Evolutionary conservation across 1,140 invertebrate genomes (phyloP).

Genomic region (Drosophila sturtevanti): DNA sequence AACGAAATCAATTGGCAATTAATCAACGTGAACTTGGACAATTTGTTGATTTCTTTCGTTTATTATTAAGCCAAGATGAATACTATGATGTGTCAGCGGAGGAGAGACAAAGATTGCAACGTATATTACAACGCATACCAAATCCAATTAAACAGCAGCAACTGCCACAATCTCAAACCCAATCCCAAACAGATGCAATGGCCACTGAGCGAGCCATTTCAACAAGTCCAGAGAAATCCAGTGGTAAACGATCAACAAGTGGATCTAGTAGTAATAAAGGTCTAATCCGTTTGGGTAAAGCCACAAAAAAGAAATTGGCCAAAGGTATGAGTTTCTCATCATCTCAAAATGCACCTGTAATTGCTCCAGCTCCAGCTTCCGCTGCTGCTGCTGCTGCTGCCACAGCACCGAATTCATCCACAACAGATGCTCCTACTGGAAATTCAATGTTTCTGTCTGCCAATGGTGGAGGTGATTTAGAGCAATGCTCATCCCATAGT

Average conservation of each 20-base stretch:
- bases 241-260: constrained; percentile 27
- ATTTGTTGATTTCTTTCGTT: constrained; percentile 85
- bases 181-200: background rate
- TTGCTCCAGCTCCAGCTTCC: background rate
- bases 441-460: constrained; percentile 20
- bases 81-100: constrained; percentile 69
- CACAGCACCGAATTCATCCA: background rate
- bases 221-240: constrained; percentile 29
- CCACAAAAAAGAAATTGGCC: constrained; percentile 76
- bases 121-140: constrained; percentile 66
- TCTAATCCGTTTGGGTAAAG: constrained; percentile 72
- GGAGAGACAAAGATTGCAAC: constrained; percentile 65
- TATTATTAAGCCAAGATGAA: constrained; percentile 48
- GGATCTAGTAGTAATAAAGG: constrained; percentile 47
- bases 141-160: constrained; percentile 26
- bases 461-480: constrained; percentile 31
- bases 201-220: constrained; percentile 13
- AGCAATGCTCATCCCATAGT: constrained; percentile 61
- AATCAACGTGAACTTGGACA: constrained; percentile 87
- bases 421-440: constrained; percentile 31
- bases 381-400: background rate
- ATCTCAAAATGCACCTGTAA: constrained; percentile 16
- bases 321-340: constrained; percentile 75
- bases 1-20: constrained; percentile 87
- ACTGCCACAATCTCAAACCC: background rate